These are phyloP conservation scores for Hipposideros armiger DNA, from an alignment of 2,113 vertebrate genomes.

Conservation along the genomic window DNA sequence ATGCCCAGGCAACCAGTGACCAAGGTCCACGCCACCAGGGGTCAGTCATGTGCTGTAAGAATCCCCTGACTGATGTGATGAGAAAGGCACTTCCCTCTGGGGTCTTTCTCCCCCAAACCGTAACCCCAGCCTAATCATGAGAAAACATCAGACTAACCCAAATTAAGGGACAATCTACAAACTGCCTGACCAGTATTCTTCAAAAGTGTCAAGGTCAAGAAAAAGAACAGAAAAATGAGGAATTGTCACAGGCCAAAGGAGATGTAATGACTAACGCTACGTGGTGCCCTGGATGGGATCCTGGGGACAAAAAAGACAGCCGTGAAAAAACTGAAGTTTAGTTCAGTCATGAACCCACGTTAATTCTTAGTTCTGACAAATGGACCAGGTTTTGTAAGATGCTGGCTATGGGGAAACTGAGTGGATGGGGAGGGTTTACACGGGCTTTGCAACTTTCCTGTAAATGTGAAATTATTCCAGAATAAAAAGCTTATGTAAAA, in stretches of 20 bases:
- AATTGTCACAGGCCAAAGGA: too few species aligned
- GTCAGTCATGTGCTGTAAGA: accelerated
- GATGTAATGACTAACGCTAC: accelerated
- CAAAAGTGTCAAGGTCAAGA: accelerated
- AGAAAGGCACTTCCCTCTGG: neutral
- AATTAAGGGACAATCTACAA: neutral
- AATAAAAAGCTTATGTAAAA: neutral
- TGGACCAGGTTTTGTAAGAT: too few species aligned
- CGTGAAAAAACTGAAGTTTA: accelerated
- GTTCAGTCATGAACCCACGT: accelerated
- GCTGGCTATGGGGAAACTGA: accelerated
- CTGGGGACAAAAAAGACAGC: neutral
- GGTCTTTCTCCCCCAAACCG: neutral
- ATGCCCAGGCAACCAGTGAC: accelerated
- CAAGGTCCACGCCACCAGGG: accelerated
- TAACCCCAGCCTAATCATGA: neutral
- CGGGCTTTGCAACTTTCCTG: neutral
- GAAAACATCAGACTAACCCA: neutral
- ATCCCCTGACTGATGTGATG: accelerated
- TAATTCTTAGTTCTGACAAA: neutral
- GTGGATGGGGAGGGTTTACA: neutral
- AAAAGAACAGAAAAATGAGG: neutral
- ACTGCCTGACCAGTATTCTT: neutral
- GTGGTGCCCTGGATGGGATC: accelerated
- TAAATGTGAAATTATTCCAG: neutral